A percentile compares a stretch with the other conserved stretches of the same genome.
Evolutionary conservation across 1,140 invertebrate species (phyloP).

Genomic region (Teleopsis dalmanni): DNA sequence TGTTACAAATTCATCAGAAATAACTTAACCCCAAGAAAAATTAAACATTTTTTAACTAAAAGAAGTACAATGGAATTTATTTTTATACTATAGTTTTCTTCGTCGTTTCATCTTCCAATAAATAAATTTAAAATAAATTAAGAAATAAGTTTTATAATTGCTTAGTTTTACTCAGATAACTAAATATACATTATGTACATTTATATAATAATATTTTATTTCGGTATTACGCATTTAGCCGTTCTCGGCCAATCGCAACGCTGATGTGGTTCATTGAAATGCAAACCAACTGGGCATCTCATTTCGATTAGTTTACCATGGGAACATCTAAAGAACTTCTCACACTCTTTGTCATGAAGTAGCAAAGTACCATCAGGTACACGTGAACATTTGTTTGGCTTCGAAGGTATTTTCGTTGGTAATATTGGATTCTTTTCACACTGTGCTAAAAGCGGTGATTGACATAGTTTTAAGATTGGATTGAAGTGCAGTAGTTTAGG

Average conservation of each 20-base stretch:
- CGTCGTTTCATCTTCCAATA: no score
- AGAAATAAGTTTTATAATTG: no score
- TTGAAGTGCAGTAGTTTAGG: conserved; percentile 25
- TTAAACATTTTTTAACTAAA: no score
- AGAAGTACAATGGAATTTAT: no score
- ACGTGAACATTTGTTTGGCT: background rate
- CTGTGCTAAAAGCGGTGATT: conserved; percentile 21
- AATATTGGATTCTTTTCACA: conserved; percentile 6
- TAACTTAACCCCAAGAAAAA: no score
- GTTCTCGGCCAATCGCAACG: conserved; percentile 35
- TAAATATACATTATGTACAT: no score
- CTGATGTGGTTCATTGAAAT: conserved; percentile 22
- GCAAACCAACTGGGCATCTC: conserved; percentile 31
- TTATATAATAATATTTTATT: no score
- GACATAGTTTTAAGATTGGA: conserved; percentile 18
- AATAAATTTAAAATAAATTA: no score
- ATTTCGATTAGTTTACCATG: conserved; percentile 28
- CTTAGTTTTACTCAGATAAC: no score
- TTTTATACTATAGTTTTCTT: no score
- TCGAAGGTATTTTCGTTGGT: background rate
- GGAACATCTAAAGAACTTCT: conserved; percentile 30
- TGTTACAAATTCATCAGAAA: no score
- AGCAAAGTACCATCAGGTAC: conserved; percentile 18
- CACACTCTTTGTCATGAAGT: conserved; percentile 22
- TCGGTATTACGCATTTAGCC: conserved; percentile 19